Evolutionary conservation across 2,888 invertebrate genomes (phyloP).

Genomic region (Dolomedes plantarius): DNA sequence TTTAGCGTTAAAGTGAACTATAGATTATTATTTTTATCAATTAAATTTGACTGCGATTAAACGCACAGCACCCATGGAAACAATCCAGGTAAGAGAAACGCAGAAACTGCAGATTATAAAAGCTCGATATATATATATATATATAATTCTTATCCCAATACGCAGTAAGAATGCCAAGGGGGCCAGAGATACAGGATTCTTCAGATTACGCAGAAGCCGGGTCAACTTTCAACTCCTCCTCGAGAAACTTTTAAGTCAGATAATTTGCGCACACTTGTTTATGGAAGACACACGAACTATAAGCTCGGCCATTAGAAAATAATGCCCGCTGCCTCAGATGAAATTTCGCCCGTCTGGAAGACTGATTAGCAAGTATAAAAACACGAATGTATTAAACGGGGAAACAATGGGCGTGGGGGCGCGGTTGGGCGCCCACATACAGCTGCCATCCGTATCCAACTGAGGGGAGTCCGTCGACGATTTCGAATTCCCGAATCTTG

Average conservation of each 20-base stretch:
- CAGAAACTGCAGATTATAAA: not conserved
- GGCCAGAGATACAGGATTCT: not conserved
- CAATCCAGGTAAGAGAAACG: too few relatives aligned
- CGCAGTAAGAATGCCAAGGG: not conserved
- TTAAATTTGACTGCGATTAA: too few relatives aligned
- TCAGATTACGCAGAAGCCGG: not conserved
- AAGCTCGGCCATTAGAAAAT: not conserved
- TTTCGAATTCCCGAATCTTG: not conserved
- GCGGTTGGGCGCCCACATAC: slow-evolving; percentile 5
- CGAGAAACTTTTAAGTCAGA: not conserved
- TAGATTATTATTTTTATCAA: too few relatives aligned
- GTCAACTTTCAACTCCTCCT: not conserved
- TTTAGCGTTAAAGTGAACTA: too few relatives aligned
- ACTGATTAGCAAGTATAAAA: not conserved
- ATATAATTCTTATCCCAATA: too few relatives aligned
- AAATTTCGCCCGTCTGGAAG: slow-evolving; percentile 3
- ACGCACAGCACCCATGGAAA: not conserved
- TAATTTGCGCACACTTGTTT: not conserved
- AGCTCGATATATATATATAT: slow-evolving; percentile 10
- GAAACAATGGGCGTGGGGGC: slow-evolving; percentile 8
- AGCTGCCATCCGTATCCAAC: slow-evolving; percentile 16
- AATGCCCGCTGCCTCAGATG: not conserved
- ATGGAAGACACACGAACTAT: not conserved
- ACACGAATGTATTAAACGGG: not conserved
- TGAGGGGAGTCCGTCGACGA: not conserved